phyloP scores from a whole-genome alignment of 1,140 invertebrate species.

The Philopotamus ludificatus region DNA sequence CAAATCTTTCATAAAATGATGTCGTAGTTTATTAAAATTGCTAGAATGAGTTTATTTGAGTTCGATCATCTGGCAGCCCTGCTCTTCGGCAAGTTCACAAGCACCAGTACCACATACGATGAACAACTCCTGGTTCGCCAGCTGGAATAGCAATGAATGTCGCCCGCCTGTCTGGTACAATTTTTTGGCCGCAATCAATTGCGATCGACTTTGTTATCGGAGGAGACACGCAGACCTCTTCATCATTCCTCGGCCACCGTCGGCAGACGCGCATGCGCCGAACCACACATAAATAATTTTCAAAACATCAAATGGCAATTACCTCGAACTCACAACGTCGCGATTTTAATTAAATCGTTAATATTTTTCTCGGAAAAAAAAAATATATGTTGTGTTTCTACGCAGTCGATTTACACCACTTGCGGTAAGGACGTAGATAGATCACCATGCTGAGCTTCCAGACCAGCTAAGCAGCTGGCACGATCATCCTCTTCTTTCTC shows the following conservation, averaged over 20 bases:
- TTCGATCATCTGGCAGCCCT: too few relatives aligned
- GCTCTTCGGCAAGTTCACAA: background rate
- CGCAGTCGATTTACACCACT: background rate
- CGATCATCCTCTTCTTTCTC: conserved; percentile 11
- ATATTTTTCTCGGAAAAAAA: too few relatives aligned
- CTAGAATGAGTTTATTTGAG: too few relatives aligned
- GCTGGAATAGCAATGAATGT: conserved; percentile 28
- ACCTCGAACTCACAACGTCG: too few relatives aligned
- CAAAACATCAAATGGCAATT: too few relatives aligned
- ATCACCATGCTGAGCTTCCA: background rate
- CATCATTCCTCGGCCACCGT: too few relatives aligned
- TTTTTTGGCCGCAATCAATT: conserved; percentile 35
- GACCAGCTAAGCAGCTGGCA: background rate
- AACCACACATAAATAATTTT: too few relatives aligned
- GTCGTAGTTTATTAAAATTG: too few relatives aligned
- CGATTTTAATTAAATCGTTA: too few relatives aligned
- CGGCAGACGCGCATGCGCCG: too few relatives aligned
- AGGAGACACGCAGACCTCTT: background rate
- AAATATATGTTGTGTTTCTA: background rate
- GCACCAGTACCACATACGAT: background rate
- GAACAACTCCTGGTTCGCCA: conserved; percentile 1
- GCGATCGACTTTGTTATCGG: conserved; percentile 1
- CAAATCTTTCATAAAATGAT: too few relatives aligned
- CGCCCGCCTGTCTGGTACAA: conserved; percentile 33
- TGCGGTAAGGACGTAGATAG: conserved; percentile 10